These are phyloP conservation scores for Anguilla megastoma DNA, from an alignment of 2,797 vertebrate species.

Conservation along the genomic window DNA sequence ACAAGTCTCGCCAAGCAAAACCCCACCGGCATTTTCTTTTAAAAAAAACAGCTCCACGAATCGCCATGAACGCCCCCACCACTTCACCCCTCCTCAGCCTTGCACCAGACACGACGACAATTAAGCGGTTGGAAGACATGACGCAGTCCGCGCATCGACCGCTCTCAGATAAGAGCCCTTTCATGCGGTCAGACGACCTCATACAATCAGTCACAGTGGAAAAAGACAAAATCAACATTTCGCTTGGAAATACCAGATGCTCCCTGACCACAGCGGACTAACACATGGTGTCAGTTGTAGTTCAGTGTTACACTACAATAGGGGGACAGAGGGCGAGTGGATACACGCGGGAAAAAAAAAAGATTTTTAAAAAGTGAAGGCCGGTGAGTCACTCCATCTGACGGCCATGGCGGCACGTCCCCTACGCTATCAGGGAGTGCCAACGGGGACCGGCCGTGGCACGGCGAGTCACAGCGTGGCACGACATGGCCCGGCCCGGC, in stretches of 20 bases:
- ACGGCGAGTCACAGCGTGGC: background rate
- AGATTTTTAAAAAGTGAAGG: background rate
- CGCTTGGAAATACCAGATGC: background rate
- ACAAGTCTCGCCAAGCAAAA: background rate
- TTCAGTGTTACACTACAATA: background rate
- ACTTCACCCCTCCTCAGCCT: background rate
- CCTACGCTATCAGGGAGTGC: background rate
- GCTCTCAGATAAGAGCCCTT: background rate
- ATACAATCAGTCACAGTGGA: background rate
- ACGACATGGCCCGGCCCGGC: background rate
- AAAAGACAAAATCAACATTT: slow-evolving; percentile 9
- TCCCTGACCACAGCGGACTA: background rate
- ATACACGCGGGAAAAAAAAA: background rate
- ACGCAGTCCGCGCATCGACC: background rate
- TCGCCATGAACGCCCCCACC: background rate
- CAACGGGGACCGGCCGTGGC: background rate
- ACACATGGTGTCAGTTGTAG: background rate
- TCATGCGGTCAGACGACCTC: background rate
- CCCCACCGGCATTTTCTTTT: background rate
- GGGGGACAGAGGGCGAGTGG: background rate
- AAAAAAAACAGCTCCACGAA: background rate
- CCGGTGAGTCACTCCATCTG: background rate
- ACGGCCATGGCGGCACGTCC: background rate
- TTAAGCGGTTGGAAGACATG: background rate
- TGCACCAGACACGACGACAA: background rate